Conservation (phyloP, 2,888 invertebrate species). For the Prosapia bicincta region DNA sequence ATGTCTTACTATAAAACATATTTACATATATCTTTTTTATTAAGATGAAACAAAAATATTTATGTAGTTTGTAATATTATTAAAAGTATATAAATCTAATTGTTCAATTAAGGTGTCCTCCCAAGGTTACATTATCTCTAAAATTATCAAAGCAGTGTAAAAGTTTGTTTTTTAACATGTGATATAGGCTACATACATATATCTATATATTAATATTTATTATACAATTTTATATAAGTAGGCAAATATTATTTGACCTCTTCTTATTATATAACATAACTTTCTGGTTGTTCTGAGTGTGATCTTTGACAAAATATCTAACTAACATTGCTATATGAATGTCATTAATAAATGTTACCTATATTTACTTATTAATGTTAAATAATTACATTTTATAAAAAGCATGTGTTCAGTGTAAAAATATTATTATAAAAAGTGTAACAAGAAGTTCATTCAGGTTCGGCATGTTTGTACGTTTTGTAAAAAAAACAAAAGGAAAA, state of each 20-base stretch:
- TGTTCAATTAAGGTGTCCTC: constrained; percentile 10
- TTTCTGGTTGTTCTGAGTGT: constrained; percentile 12
- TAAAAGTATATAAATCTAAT: constrained; percentile 9
- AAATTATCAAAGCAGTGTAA: constrained; percentile 7
- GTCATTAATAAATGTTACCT: constrained; percentile 18
- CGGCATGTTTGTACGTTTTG: not conserved
- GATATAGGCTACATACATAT: not conserved
- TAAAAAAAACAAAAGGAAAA: not conserved
- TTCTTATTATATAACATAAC: constrained; percentile 11
- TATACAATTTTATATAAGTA: constrained; percentile 8
- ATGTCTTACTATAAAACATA: constrained; percentile 18
- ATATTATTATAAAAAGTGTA: not conserved
- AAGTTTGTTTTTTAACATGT: not conserved
- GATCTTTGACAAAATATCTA: constrained; percentile 8
- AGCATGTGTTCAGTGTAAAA: constrained; percentile 27
- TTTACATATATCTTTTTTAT: constrained; percentile 27
- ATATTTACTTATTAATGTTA: constrained; percentile 16
- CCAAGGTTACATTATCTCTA: constrained; percentile 7
- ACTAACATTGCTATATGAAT: constrained; percentile 4
- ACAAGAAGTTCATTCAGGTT: not conserved
- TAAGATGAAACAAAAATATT: constrained; percentile 20
- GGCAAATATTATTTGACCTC: not conserved
- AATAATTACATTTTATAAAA: not conserved
- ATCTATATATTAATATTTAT: not conserved
- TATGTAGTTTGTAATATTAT: constrained; percentile 17